Conservation (phyloP, 2,888 invertebrate genomes). For the Deroplatys truncata region DNA sequence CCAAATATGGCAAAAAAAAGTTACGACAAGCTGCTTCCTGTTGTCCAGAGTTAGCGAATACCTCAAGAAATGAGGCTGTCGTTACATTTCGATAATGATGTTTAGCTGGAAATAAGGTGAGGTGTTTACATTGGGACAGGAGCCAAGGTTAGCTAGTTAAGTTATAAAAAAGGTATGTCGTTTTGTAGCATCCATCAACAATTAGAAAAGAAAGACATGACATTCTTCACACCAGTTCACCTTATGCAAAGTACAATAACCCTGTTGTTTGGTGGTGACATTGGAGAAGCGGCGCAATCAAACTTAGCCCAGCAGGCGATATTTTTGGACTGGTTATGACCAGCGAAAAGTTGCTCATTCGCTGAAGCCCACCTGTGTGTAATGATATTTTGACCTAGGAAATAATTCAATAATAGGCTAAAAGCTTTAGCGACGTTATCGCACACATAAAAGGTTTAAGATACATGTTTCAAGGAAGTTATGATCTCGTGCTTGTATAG, state of each 20-base stretch:
- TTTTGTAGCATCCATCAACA: neutral
- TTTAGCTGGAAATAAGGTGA: neutral
- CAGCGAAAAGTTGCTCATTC: neutral
- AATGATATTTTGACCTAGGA: too few species aligned
- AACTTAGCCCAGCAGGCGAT: neutral
- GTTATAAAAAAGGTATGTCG: neutral
- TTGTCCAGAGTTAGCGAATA: too few species aligned
- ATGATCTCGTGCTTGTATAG: too few species aligned
- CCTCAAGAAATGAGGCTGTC: neutral
- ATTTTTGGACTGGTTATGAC: neutral
- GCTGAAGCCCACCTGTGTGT: too few species aligned
- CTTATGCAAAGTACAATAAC: neutral
- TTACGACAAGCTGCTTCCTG: neutral
- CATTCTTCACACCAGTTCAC: neutral
- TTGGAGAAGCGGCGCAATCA: neutral
- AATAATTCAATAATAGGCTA: too few species aligned
- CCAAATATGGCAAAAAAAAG: neutral
- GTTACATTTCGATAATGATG: neutral
- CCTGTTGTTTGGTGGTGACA: neutral
- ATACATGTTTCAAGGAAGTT: too few species aligned
- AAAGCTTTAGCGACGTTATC: too few species aligned
- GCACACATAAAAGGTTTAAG: too few species aligned
- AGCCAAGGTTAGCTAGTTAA: constrained; percentile 1
- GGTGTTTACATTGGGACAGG: neutral
- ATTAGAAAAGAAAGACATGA: neutral